A percentile compares a stretch with the other conserved stretches of the same genome.
phyloP scores from a whole-genome alignment of 2,888 invertebrate genomes.

The Gonocerus acuteangulatus region DNA sequence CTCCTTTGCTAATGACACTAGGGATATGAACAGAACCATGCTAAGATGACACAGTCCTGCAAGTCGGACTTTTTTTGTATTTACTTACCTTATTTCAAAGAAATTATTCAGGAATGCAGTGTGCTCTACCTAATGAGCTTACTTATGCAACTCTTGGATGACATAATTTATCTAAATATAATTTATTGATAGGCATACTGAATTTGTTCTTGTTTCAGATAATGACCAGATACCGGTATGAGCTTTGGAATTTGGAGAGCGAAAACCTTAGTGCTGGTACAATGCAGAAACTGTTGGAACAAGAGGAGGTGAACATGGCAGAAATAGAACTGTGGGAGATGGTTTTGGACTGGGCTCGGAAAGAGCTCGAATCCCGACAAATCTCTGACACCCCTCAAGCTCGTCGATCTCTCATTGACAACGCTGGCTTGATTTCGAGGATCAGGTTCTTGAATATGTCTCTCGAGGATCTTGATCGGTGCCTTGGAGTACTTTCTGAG shows the following conservation, averaged over 20 bases:
- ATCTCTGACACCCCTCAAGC: constrained; percentile 44
- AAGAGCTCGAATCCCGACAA: constrained; percentile 40
- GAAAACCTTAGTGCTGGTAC: constrained; percentile 49
- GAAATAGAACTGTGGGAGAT: constrained; percentile 50
- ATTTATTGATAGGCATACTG: too few species aligned
- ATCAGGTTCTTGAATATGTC: constrained; percentile 45
- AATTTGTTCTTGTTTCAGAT: constrained; percentile 42
- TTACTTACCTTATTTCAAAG: too few species aligned
- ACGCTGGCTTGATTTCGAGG: constrained; percentile 46
- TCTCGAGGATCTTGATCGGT: constrained; percentile 43
- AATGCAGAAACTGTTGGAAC: constrained; percentile 48
- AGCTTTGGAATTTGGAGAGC: constrained; percentile 47
- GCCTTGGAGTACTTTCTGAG: constrained; percentile 41
- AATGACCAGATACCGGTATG: constrained; percentile 51
- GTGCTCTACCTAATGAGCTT: too few species aligned
- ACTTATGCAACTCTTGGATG: too few species aligned
- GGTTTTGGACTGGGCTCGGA: constrained; percentile 51
- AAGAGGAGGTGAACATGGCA: constrained; percentile 48
- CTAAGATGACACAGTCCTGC: too few species aligned
- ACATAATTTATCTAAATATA: too few species aligned
- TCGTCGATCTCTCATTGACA: constrained; percentile 45
- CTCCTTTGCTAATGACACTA: too few species aligned
- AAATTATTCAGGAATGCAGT: too few species aligned
- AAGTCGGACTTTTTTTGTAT: too few species aligned
- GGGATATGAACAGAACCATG: too few species aligned